Percentiles rank a stretch among this genome's conserved stretches.
phyloP scores from a whole-genome alignment of 1,140 invertebrate species.

The Brachionus angularis region DNA sequence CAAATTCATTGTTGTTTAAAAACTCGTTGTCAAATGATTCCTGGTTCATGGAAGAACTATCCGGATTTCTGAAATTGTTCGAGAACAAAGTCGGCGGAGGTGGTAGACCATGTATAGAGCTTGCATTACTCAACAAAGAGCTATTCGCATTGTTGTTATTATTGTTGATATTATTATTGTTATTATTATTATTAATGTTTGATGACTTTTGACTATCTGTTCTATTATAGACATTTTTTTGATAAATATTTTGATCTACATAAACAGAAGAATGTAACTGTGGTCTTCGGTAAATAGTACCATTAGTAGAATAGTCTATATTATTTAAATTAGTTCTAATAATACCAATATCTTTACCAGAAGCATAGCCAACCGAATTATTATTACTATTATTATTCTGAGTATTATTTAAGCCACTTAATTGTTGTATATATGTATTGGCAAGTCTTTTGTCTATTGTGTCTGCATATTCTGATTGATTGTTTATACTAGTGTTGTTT shows the following conservation, averaged over 20 bases:
- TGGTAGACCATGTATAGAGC: slow-evolving; percentile 33
- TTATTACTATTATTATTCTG: background rate
- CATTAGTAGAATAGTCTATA: slow-evolving; percentile 33
- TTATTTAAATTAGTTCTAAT: slow-evolving; percentile 44
- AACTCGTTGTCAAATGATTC: slow-evolving; percentile 3
- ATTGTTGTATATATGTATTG: slow-evolving; percentile 26
- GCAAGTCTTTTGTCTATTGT: background rate
- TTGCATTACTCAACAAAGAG: slow-evolving; percentile 17
- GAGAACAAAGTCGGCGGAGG: slow-evolving; percentile 30
- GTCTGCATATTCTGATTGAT: slow-evolving; percentile 28
- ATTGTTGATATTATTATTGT: no score
- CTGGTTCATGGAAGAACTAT: slow-evolving; percentile 2
- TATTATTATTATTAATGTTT: no score
- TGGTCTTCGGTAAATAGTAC: slow-evolving; percentile 36
- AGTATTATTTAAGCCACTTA: background rate
- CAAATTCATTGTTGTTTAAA: slow-evolving; percentile 26
- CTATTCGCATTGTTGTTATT: no score
- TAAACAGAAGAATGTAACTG: slow-evolving; percentile 24
- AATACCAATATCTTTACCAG: slow-evolving; percentile 27
- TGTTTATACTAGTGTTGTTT: background rate
- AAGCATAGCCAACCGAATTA: slow-evolving; percentile 20
- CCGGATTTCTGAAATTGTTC: background rate
- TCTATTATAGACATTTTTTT: slow-evolving; percentile 3
- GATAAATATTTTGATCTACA: background rate
- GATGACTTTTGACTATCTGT: slow-evolving; percentile 25